A percentile compares a stretch with the other conserved stretches of the same genome.
These are phyloP conservation scores for Cerceris rybyensis DNA, from an alignment of 2,888 invertebrate genomes.

Conservation along the genomic window DNA sequence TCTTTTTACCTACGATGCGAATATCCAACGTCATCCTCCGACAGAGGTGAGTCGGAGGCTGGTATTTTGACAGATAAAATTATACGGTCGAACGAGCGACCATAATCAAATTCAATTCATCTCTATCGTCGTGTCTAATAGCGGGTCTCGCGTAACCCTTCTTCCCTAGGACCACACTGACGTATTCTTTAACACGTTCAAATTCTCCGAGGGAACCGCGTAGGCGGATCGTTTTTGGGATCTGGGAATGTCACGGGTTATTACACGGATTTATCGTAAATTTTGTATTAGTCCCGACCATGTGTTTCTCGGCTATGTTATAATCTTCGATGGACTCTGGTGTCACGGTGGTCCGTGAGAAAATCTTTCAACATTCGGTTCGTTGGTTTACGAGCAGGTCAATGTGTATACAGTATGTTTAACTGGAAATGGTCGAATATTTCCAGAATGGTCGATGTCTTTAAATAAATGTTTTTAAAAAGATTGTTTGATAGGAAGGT, in stretches of 20 bases:
- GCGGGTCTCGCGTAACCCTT: slow-evolving; percentile 28
- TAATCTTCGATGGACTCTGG: slow-evolving; percentile 36
- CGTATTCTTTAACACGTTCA: slow-evolving; percentile 19
- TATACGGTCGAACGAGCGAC: slow-evolving; percentile 62
- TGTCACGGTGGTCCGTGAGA: slow-evolving; percentile 49
- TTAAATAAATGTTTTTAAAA: too few relatives aligned
- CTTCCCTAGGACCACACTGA: neutral
- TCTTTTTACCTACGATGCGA: slow-evolving; percentile 15
- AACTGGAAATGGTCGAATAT: too few relatives aligned
- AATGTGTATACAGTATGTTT: too few relatives aligned
- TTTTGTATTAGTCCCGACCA: slow-evolving; percentile 61
- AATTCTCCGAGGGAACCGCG: slow-evolving; percentile 36
- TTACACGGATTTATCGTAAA: slow-evolving; percentile 73
- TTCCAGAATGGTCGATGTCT: too few relatives aligned
- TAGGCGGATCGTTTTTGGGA: slow-evolving; percentile 55
- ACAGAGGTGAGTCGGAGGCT: slow-evolving; percentile 43
- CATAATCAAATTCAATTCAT: slow-evolving; percentile 74
- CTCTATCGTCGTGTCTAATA: slow-evolving; percentile 70
- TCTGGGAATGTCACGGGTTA: slow-evolving; percentile 68
- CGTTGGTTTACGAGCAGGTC: neutral
- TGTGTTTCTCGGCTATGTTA: slow-evolving; percentile 24
- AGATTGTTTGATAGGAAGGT: too few relatives aligned
- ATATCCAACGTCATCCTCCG: slow-evolving; percentile 38
- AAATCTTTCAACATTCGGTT: slow-evolving; percentile 6
- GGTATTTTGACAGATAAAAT: slow-evolving; percentile 74